Evolutionary conservation across 2,888 invertebrate genomes (phyloP).

Genomic region (Stenodera caucasica): DNA sequence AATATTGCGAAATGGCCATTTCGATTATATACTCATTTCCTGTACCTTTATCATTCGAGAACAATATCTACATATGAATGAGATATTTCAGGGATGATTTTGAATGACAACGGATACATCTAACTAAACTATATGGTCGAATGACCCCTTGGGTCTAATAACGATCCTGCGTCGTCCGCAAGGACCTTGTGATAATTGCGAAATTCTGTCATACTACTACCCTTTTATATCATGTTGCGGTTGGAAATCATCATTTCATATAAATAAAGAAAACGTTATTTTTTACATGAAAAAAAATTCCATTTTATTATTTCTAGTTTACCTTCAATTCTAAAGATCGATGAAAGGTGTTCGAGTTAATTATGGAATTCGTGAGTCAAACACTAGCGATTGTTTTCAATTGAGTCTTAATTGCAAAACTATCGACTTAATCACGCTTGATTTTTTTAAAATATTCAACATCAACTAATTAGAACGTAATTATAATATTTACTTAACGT

Average conservation of each 20-base stretch:
- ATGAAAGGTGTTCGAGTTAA: neutral
- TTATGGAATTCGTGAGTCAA: neutral
- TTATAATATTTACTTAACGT: slow-evolving; percentile 1
- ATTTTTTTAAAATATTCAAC: neutral
- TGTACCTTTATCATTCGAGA: slow-evolving; percentile 12
- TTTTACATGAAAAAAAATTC: neutral
- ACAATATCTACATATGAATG: slow-evolving; percentile 33
- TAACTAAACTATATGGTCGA: slow-evolving; percentile 35
- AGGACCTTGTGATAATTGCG: slow-evolving; percentile 4
- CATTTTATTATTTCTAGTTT: neutral
- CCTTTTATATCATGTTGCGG: neutral
- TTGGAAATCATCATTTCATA: neutral
- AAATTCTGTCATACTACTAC: neutral
- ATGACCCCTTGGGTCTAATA: slow-evolving; percentile 36
- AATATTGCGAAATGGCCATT: neutral
- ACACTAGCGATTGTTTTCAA: no score
- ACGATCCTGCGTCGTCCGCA: slow-evolving; percentile 19
- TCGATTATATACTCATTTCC: slow-evolving; percentile 12
- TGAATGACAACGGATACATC: slow-evolving; percentile 35
- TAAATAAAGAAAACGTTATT: neutral
- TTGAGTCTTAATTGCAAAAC: neutral
- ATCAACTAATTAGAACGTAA: neutral
- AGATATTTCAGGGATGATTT: slow-evolving; percentile 33
- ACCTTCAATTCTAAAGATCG: neutral
- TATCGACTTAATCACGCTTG: neutral